These are phyloP conservation scores for Apodemia duryi DNA, from an alignment of 2,888 invertebrate genomes.

Conservation along the genomic window DNA sequence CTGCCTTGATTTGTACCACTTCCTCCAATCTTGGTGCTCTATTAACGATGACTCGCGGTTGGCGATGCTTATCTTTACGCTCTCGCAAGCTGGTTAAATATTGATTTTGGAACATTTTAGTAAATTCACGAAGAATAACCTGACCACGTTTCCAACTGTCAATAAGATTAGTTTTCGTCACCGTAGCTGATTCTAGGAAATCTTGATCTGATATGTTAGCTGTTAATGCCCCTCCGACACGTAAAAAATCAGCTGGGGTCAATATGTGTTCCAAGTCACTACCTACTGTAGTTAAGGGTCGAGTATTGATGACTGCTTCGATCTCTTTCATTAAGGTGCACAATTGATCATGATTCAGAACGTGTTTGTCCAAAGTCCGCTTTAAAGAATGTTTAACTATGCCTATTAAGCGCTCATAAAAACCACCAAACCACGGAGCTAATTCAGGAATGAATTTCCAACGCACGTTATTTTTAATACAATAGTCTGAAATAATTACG, in stretches of 20 bases:
- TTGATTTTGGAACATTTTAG: conserved; percentile 29
- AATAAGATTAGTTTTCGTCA: conserved; percentile 25
- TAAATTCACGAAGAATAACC: conserved; percentile 26
- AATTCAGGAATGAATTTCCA: conserved; percentile 25
- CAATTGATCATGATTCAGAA: conserved; percentile 22
- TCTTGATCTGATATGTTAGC: not conserved
- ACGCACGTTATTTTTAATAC: conserved; percentile 19
- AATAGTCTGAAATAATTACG: conserved; percentile 15
- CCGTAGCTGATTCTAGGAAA: conserved; percentile 14
- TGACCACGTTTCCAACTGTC: conserved; percentile 27
- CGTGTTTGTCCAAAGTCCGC: conserved; percentile 22
- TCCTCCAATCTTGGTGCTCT: conserved; percentile 22
- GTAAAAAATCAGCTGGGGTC: conserved; percentile 20
- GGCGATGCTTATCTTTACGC: conserved; percentile 18
- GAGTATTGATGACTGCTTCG: conserved; percentile 23
- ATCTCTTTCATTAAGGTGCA: conserved; percentile 26
- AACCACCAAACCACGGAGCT: conserved; percentile 27
- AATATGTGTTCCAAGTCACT: conserved; percentile 22
- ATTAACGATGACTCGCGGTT: conserved; percentile 20
- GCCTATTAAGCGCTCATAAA: conserved; percentile 25
- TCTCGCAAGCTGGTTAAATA: conserved; percentile 22
- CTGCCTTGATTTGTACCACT: conserved; percentile 27
- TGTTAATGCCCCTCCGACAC: not conserved
- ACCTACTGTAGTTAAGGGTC: conserved; percentile 21
- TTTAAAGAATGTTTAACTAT: conserved; percentile 24